A percentile compares a stretch with the other conserved stretches of the same genome.
These are phyloP conservation scores for Sebastes oblongus DNA, from an alignment of 2,797 vertebrate species.

Conservation along the genomic window DNA sequence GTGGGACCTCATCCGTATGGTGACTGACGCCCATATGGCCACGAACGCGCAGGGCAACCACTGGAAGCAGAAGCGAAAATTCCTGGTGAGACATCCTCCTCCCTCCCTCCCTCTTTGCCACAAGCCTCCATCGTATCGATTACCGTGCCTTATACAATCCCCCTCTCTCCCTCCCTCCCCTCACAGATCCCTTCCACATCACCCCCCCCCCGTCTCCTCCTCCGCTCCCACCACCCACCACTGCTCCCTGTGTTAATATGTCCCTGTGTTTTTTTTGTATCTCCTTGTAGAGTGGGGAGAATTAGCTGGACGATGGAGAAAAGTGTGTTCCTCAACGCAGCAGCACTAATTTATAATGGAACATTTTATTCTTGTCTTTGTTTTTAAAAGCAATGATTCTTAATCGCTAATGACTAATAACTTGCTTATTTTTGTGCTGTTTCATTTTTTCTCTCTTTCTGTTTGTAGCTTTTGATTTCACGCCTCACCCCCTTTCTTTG, in stretches of 20 bases:
- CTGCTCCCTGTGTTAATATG: slow-evolving; percentile 78
- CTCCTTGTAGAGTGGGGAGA: slow-evolving; percentile 83
- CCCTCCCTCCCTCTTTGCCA: background rate
- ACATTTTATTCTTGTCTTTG: slow-evolving; percentile 51
- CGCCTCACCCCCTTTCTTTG: slow-evolving; percentile 33
- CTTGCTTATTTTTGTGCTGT: slow-evolving; percentile 48
- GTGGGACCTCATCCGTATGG: slow-evolving; percentile 95
- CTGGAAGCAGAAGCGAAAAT: slow-evolving; percentile 98
- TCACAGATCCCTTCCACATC: background rate
- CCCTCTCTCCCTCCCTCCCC: background rate
- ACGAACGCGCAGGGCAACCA: slow-evolving; percentile 98
- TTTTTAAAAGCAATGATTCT: slow-evolving; percentile 19
- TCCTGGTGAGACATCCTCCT: slow-evolving; percentile 88
- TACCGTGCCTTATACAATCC: slow-evolving; percentile 17
- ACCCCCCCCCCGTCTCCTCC: slow-evolving; percentile 1
- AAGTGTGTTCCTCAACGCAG: slow-evolving; percentile 78
- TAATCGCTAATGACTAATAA: slow-evolving; percentile 57
- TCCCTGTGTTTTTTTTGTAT: slow-evolving; percentile 81
- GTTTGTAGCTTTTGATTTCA: slow-evolving; percentile 59
- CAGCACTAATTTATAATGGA: slow-evolving; percentile 77
- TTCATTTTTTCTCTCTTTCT: slow-evolving; percentile 52
- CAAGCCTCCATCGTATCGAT: slow-evolving; percentile 40
- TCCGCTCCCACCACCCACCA: slow-evolving; percentile 36
- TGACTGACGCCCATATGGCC: slow-evolving; percentile 95
- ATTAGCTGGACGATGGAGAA: slow-evolving; percentile 82